Evolutionary conservation across 1,140 invertebrate genomes (phyloP), one percentile per base, ranked within the genome.

Genomic region (Polyergus mexicanus): DNA sequence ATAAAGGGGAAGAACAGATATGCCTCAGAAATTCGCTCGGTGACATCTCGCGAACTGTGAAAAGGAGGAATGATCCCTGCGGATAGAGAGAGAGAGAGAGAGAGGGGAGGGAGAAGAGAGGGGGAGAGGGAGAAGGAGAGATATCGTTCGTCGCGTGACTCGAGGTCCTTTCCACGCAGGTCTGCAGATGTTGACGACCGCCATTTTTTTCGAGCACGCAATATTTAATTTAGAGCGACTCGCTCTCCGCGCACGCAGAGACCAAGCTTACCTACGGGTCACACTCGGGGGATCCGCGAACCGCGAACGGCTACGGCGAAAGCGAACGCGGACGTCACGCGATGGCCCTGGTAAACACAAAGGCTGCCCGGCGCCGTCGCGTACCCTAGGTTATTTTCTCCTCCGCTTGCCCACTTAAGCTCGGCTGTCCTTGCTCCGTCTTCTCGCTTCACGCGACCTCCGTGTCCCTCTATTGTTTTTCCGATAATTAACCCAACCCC

Each of bases 101-200:
- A 19, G 47, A 51, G 47, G 19, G 47, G 19, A 11, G 11, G 35
- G 13, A 28, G 25, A 28, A 28, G 25, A 28, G 25, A 56, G n/a
- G 7, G 32, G 28, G 8, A 75, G 56, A 62, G 16, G 44, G 25
- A 28, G 22, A 41, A 8, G 7, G 32, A 60, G 25, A 32, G 35
- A 56, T 13, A 86, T 56, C 7, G 51, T 56, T 47, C 74, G 76
- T 90, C 63, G 89, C 89, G 89, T 90, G 89, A 90, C 89, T 90
- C 86, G 63, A 60, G 22, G 86, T 78, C 84, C 87, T 90, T 81
- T 86, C 32, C 68, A 44, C 38, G 77, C 74, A 76, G 28, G 62
- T 62, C 65, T 65, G 68, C 22, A 76, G 78, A 81, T 86, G 68
- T 80, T 89, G 88, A 89, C 86, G 78, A 89, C 84, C 58, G 60